Percentiles rank a stretch among this genome's conserved stretches.
Evolutionary conservation across 2,888 invertebrate genomes (phyloP).

Genomic region (Scaptomyza parva): DNA sequence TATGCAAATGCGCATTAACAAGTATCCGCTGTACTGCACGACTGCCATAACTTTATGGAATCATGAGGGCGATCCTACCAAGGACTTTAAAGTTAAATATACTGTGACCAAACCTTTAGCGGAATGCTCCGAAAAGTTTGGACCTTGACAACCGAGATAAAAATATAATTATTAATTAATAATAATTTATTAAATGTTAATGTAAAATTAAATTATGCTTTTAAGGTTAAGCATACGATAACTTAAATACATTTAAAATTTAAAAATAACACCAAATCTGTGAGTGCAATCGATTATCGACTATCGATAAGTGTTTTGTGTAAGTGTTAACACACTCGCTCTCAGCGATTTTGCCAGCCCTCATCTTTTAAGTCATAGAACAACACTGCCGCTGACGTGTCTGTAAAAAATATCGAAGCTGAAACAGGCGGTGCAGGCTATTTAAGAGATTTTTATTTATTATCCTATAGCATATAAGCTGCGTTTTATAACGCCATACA

Average conservation of each 20-base stretch:
- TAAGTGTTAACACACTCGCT: slow-evolving; percentile 17
- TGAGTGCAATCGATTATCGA: background rate
- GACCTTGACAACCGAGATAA: slow-evolving; percentile 46
- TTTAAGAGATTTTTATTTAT: slow-evolving; percentile 54
- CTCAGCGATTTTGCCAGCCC: slow-evolving; percentile 18
- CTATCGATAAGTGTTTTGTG: background rate
- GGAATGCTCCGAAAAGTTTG: slow-evolving; percentile 81
- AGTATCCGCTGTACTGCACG: slow-evolving; percentile 81
- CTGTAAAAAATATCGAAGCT: slow-evolving; percentile 70
- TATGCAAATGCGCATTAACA: slow-evolving; percentile 68
- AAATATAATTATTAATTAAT: background rate
- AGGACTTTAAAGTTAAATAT: slow-evolving; percentile 75
- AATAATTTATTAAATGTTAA: slow-evolving; percentile 3
- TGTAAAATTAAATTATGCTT: background rate
- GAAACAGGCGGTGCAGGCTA: slow-evolving; percentile 66
- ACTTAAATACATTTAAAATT: background rate
- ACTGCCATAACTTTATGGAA: slow-evolving; percentile 82
- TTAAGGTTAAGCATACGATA: background rate
- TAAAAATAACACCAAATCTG: background rate
- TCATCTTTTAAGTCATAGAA: slow-evolving; percentile 10
- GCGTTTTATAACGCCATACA: slow-evolving; percentile 55
- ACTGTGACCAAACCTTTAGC: slow-evolving; percentile 73
- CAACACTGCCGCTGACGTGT: slow-evolving; percentile 82
- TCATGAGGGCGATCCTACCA: slow-evolving; percentile 76
- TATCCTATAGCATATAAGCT: slow-evolving; percentile 62